phyloP scores from a whole-genome alignment of 2,888 invertebrate species.

The Hirudinaria manillensis region DNA sequence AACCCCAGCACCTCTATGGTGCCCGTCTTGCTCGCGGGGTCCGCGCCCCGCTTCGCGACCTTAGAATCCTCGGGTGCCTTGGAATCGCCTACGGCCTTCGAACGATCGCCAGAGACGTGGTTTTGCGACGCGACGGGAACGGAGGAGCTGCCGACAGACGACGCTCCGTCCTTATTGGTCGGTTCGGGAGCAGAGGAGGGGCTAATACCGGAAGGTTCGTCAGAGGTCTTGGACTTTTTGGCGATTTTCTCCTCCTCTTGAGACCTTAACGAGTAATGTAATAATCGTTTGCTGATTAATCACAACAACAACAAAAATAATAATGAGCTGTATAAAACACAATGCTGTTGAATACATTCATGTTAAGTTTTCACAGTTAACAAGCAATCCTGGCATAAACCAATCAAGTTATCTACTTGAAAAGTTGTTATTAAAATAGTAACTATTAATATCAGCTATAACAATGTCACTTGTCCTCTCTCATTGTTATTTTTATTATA shows the following conservation, averaged over 20 bases:
- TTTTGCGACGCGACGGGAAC: not conserved
- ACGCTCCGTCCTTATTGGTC: no score
- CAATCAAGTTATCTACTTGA: no score
- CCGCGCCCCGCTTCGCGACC: not conserved
- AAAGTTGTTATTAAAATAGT: no score
- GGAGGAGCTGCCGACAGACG: not conserved
- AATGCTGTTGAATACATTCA: not conserved
- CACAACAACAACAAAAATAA: no score
- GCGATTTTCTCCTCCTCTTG: not conserved
- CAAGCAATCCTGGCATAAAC: not conserved
- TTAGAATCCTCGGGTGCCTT: not conserved
- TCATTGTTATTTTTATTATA: no score
- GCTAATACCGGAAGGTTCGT: not conserved
- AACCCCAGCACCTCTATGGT: not conserved
- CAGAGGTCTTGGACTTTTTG: slow-evolving; percentile 6
- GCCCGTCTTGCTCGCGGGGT: not conserved
- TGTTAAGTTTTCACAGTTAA: not conserved
- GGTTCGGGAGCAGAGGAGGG: not conserved
- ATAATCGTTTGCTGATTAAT: no score
- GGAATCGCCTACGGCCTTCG: not conserved
- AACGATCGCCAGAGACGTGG: not conserved
- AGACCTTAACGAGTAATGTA: not conserved
- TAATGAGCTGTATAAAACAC: not conserved
- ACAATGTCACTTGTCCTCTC: no score
- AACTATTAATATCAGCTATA: no score